Evolutionary conservation across 2,113 vertebrate genomes (phyloP).

Genomic region (Podarcis cretensis): DNA sequence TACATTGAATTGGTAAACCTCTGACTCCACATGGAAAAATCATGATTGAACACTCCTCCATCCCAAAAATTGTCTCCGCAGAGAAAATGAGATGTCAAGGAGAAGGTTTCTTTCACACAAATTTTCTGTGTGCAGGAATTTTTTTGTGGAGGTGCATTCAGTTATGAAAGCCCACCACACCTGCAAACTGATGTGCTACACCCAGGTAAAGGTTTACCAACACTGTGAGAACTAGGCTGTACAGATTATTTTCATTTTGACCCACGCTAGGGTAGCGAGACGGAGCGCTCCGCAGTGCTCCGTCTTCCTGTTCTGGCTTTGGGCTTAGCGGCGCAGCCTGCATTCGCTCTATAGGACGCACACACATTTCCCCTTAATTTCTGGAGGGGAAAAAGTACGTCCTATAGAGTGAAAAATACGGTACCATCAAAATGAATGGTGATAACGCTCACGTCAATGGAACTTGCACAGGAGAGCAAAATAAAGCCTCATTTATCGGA

Average conservation of each 20-base stretch:
- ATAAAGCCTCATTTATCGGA: not conserved
- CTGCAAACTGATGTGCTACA: not conserved
- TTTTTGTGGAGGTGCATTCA: not conserved
- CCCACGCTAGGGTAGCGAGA: not conserved
- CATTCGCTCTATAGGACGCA: no score
- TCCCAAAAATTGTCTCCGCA: not conserved
- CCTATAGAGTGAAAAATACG: no score
- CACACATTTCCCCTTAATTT: no score
- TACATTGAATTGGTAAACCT: not conserved
- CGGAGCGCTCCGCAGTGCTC: no score
- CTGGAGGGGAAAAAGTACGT: no score
- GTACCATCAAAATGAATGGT: not conserved
- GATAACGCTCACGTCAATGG: no score
- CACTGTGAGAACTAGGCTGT: not conserved
- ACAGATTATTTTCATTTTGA: not conserved
- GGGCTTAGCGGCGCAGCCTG: no score
- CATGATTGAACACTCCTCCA: not conserved
- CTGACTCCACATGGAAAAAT: not conserved
- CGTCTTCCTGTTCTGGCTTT: no score
- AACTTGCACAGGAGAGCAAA: not conserved
- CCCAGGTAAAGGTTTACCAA: not conserved
- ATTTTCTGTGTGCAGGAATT: not conserved
- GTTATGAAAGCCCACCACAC: not conserved
- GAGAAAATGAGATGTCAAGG: not conserved
- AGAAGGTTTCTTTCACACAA: not conserved